Evolutionary conservation across 2,888 invertebrate genomes (phyloP).

Genomic region (Idaea dimidiata): DNA sequence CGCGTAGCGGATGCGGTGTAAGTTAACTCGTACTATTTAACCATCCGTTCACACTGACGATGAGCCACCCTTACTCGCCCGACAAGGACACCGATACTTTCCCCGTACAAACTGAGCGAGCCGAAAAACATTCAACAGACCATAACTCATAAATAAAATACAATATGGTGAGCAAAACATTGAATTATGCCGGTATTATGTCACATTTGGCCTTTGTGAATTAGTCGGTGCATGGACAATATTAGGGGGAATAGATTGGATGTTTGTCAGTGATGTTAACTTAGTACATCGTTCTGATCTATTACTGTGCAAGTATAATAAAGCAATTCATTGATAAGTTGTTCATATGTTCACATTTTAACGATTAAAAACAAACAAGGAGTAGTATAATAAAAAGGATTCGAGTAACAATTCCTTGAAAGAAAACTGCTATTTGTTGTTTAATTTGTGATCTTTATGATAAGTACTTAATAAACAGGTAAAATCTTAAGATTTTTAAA

Average conservation of each 20-base stretch:
- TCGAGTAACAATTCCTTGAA: no score
- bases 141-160: constrained; percentile 82
- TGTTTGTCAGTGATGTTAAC: constrained; percentile 62
- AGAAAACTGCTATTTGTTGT: neutral
- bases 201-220: constrained; percentile 81
- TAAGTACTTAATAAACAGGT: no score
- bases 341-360: constrained; percentile 19
- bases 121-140: constrained; percentile 55
- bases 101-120: constrained; percentile 41
- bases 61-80: constrained; percentile 52
- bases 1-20: constrained; percentile 76
- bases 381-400: neutral
- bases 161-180: constrained; percentile 82
- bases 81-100: constrained; percentile 50
- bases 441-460: no score
- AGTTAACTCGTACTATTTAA: constrained; percentile 80
- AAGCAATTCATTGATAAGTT: constrained; percentile 26
- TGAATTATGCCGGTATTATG: constrained; percentile 81
- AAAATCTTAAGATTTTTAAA: no score
- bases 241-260: constrained; percentile 64
- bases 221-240: constrained; percentile 60
- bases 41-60: constrained; percentile 74
- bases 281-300: constrained; percentile 54
- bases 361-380: neutral
- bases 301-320: constrained; percentile 40